A percentile compares a stretch with the other conserved stretches of the same genome.
These are phyloP conservation scores for Pholis gunnellus DNA, from an alignment of 2,113 vertebrate species.

Conservation along the genomic window DNA sequence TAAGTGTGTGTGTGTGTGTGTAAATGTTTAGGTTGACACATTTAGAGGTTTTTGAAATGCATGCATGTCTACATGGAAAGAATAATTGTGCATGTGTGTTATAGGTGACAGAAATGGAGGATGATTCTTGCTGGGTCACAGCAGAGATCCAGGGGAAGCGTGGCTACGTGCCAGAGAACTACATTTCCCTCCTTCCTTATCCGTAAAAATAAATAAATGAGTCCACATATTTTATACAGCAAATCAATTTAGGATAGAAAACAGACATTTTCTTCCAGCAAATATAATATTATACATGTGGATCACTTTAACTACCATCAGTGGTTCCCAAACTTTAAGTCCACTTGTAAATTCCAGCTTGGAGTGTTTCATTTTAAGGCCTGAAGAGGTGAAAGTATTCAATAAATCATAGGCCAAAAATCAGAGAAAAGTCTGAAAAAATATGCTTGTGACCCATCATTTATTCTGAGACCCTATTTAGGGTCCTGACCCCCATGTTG, in stretches of 20 bases:
- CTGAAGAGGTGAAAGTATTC: not conserved
- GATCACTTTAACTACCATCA: not conserved
- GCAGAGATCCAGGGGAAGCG: constrained; percentile 90
- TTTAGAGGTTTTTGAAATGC: not conserved
- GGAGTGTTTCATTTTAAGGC: not conserved
- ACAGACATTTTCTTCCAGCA: not conserved
- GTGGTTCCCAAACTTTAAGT: not conserved
- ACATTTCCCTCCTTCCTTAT: constrained; percentile 92
- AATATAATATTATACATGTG: not conserved
- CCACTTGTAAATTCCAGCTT: not conserved
- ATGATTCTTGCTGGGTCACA: constrained; percentile 94
- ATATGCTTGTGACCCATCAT: not conserved
- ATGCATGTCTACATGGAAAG: constrained; percentile 2
- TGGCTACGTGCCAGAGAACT: constrained; percentile 94
- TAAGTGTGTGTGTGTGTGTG: constrained; percentile 57
- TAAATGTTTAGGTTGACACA: not conserved
- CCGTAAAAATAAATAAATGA: constrained; percentile 83
- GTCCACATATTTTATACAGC: not conserved
- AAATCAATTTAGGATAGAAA: not conserved
- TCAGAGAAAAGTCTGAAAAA: not conserved
- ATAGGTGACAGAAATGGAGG: constrained; percentile 96
- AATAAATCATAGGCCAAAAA: not conserved
- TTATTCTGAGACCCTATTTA: not conserved
- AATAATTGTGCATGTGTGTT: constrained; percentile 43
- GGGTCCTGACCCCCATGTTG: not conserved